Evolutionary conservation across 2,113 vertebrate genomes (phyloP), one percentile per base, ranked within the genome.

Genomic region (Plotosus lineatus): DNA sequence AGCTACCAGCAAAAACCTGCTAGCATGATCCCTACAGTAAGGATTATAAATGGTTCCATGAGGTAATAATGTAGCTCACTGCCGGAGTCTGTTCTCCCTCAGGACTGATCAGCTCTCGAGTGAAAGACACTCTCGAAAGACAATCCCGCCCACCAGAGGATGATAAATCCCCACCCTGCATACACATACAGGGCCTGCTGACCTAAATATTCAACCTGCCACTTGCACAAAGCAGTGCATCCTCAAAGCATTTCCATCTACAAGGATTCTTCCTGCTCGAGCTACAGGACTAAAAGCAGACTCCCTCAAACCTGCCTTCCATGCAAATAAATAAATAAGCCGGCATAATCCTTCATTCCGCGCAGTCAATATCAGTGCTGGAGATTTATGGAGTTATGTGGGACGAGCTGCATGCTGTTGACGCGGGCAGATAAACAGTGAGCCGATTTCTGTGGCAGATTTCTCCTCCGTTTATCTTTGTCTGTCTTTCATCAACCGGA

Each of bases 161-260:
- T 75, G 76, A 38, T 31, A 51, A 80, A 84, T 78, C 66, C 76
- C 73, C 72, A 56, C 36, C 31, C 53, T 21, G 5, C 17, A 63
- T 17, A 19, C 7, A 9, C n/a, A 60, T 12, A 55, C 51, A 56
- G 23, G 26, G 58, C 61, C 50, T 44, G 53, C 79, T 85, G 82
- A 84, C 82, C 81, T 78, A 82, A 82, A 84, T 85, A 78, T 55
- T 51, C 61, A 31, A 65, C 72, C 60, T 19, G 77, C 72, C 44
- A 63, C 75, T 56, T 46, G 40, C 26, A 21, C 19, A 15, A 46
- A 77, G 9, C 55, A 21, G 10, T 31, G 9, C 42, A 55, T 31
- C 33, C 80, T 75, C 31, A 44, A 23, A 38, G 5, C 21, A 21
- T 60, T 71, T 40, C 3, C 40, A 21, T 36, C 12, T 11, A 15